Evolutionary conservation across 1,140 invertebrate species (phyloP).

Genomic region (Cotesia glomerata): DNA sequence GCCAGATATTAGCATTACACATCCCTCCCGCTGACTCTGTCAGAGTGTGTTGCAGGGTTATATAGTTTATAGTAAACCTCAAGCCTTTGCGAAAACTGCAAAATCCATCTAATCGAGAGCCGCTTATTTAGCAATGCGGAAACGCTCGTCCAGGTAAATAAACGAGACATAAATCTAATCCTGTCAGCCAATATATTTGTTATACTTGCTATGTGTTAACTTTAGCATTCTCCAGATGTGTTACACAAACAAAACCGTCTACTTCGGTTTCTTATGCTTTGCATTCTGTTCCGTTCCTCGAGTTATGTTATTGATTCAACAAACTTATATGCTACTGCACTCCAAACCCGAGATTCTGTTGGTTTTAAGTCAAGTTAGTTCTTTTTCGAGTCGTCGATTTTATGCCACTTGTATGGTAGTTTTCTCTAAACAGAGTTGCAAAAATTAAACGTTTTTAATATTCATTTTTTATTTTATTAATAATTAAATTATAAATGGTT

Average conservation of each 20-base stretch:
- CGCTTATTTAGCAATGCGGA: neutral
- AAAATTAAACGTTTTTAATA: too few relatives aligned
- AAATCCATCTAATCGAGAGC: neutral
- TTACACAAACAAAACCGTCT: neutral
- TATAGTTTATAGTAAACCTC: too few relatives aligned
- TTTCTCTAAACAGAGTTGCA: neutral
- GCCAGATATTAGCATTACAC: too few relatives aligned
- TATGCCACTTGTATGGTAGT: neutral
- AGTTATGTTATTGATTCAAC: neutral
- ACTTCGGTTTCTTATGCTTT: neutral
- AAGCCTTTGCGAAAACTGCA: neutral
- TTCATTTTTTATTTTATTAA: too few relatives aligned
- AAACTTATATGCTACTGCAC: neutral
- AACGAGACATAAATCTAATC: neutral
- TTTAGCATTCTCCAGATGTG: neutral
- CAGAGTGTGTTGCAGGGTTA: too few relatives aligned
- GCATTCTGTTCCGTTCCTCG: neutral
- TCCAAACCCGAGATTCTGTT: neutral
- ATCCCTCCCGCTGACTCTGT: too few relatives aligned
- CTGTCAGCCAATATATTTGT: neutral
- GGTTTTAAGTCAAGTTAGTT: neutral
- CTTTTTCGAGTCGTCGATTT: neutral
- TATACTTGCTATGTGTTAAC: neutral
- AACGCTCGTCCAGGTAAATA: neutral
- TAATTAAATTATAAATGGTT: too few relatives aligned